Evolutionary conservation across 2,113 vertebrate genomes (phyloP).

Genomic region (Megaleporinus macrocephalus): DNA sequence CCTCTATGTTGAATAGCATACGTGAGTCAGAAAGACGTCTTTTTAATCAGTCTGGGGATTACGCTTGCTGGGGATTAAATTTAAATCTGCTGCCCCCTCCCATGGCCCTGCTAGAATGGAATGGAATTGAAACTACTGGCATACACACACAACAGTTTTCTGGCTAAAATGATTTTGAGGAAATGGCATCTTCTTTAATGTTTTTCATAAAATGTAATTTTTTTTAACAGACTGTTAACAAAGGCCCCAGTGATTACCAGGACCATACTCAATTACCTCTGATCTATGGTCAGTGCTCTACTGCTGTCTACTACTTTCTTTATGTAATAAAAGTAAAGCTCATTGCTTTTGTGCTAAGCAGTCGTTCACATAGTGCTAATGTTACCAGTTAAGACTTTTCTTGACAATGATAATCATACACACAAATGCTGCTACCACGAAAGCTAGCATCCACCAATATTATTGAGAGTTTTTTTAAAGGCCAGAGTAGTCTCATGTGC

Average conservation of each 20-base stretch:
- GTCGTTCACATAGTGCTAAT: background rate
- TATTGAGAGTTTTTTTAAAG: background rate
- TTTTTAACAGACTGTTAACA: too few species aligned
- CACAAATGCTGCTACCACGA: background rate
- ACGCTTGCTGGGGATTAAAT: constrained; percentile 17
- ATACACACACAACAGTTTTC: background rate
- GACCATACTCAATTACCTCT: background rate
- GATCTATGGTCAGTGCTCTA: background rate
- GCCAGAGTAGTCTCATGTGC: background rate
- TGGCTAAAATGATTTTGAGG: background rate
- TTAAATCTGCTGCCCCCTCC: background rate
- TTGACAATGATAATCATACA: background rate
- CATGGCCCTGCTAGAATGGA: background rate
- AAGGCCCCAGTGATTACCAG: background rate
- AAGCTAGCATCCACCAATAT: background rate
- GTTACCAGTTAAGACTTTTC: background rate
- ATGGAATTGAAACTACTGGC: constrained; percentile 9
- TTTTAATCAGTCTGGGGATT: constrained; percentile 29
- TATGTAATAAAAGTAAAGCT: background rate
- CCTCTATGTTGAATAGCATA: background rate
- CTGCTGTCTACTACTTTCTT: background rate
- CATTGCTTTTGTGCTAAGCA: background rate
- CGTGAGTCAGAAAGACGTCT: constrained; percentile 14
- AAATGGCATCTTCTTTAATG: background rate
- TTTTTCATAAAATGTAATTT: too few species aligned